phyloP scores from a whole-genome alignment of 2,888 invertebrate species.

The Digitonthophagus gazella region DNA sequence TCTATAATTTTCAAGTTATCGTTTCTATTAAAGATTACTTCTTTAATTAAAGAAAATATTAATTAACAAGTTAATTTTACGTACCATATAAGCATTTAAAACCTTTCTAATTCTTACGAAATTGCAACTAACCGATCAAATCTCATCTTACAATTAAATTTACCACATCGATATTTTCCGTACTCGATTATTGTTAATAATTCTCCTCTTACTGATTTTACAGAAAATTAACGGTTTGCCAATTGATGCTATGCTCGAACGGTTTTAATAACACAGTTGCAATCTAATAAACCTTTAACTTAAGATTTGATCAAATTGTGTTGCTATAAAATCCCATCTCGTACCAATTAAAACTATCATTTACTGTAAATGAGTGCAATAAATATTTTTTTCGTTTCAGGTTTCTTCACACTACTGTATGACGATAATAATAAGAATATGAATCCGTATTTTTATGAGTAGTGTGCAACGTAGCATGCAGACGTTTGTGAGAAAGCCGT shows the following conservation, averaged over 20 bases:
- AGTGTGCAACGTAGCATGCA: not conserved
- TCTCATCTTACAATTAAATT: not conserved
- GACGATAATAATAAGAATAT: not conserved
- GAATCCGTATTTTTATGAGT: not conserved
- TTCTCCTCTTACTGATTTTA: not conserved
- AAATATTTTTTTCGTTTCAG: too few species aligned
- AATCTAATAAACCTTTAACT: not conserved
- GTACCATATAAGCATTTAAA: conserved; percentile 3
- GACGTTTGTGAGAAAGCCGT: not conserved
- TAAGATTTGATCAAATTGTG: too few species aligned
- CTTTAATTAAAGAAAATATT: too few species aligned
- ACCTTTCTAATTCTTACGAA: not conserved
- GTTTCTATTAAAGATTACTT: too few species aligned
- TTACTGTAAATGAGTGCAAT: too few species aligned
- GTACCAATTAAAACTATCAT: too few species aligned
- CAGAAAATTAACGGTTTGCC: not conserved
- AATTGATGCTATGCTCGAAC: not conserved
- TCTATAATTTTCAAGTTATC: too few species aligned
- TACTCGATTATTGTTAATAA: not conserved
- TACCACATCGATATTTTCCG: conserved; percentile 14
- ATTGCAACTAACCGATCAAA: not conserved
- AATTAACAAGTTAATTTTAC: not conserved
- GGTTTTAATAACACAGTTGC: not conserved
- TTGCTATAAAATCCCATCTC: too few species aligned
- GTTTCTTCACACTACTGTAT: not conserved